Percentiles rank a stretch among this genome's conserved stretches.
Evolutionary conservation across 2,797 vertebrate species (phyloP).

Genomic region (Anas georgica): DNA sequence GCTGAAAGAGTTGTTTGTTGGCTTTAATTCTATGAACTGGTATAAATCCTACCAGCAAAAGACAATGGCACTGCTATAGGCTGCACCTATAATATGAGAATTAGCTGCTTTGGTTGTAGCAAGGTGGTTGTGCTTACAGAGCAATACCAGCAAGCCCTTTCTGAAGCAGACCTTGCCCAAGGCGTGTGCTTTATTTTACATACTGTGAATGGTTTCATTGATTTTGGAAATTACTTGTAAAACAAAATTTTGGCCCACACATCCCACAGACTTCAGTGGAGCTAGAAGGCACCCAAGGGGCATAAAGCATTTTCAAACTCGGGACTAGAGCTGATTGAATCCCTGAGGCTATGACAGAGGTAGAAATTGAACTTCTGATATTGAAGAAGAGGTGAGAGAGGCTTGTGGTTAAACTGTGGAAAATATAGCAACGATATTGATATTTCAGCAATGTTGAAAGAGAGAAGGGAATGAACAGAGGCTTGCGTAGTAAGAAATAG

Average conservation of each 20-base stretch:
- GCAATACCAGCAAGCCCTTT: neutral
- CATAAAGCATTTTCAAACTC: neutral
- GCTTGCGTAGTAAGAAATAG: constrained; percentile 6
- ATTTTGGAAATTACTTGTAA: constrained; percentile 33
- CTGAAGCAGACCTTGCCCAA: constrained; percentile 28
- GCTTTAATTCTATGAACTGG: neutral
- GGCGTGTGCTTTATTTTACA: constrained; percentile 11
- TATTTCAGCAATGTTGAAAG: neutral
- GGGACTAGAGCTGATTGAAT: neutral
- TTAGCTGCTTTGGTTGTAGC: neutral
- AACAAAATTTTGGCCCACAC: neutral
- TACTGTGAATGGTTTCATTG: constrained; percentile 14
- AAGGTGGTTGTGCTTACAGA: neutral
- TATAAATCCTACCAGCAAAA: neutral
- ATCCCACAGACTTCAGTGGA: neutral
- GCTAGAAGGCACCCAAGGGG: neutral
- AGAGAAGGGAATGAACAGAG: neutral
- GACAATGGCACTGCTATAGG: neutral
- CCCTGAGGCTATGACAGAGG: neutral
- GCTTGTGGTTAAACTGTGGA: neutral
- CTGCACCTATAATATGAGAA: neutral
- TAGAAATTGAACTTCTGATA: constrained; percentile 25
- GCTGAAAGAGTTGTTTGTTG: neutral
- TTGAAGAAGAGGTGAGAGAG: constrained; percentile 16
- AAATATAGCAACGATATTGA: neutral